These are phyloP conservation scores for Callaeas wilsoni DNA, from an alignment of 2,113 vertebrate genomes.

Conservation along the genomic window DNA sequence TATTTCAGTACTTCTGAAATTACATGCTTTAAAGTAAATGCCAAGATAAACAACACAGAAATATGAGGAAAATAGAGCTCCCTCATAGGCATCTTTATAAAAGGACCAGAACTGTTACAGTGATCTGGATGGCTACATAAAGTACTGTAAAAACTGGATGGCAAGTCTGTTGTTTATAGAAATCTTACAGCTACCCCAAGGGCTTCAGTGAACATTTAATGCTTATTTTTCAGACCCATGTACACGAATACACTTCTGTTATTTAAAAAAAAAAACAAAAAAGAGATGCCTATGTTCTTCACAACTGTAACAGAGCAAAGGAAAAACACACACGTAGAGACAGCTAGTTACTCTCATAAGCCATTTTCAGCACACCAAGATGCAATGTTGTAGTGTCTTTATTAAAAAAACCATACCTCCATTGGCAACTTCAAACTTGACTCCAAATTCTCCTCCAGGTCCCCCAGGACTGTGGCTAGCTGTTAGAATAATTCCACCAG, in stretches of 20 bases:
- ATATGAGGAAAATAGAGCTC: neutral
- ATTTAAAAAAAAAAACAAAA: neutral
- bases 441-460: conserved; percentile 92
- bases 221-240: neutral
- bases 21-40: neutral
- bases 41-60: neutral
- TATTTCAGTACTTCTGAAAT: neutral
- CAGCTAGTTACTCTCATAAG: neutral
- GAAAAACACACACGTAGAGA: neutral
- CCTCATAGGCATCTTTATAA: neutral
- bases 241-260: neutral
- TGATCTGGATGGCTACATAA: neutral
- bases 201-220: neutral
- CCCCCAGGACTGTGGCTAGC: conserved; percentile 96
- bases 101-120: neutral
- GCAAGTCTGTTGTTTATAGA: neutral
- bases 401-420: conserved; percentile 77
- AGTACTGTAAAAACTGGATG: neutral
- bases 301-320: neutral
- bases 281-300: neutral
- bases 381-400: neutral
- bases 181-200: neutral
- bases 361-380: neutral
- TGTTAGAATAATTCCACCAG: conserved; percentile 94
- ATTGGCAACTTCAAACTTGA: conserved; percentile 96